A percentile compares a stretch with the other conserved stretches of the same genome.
These are phyloP conservation scores for Poicephalus gulielmi DNA, from an alignment of 2,113 vertebrate species.

Conservation along the genomic window DNA sequence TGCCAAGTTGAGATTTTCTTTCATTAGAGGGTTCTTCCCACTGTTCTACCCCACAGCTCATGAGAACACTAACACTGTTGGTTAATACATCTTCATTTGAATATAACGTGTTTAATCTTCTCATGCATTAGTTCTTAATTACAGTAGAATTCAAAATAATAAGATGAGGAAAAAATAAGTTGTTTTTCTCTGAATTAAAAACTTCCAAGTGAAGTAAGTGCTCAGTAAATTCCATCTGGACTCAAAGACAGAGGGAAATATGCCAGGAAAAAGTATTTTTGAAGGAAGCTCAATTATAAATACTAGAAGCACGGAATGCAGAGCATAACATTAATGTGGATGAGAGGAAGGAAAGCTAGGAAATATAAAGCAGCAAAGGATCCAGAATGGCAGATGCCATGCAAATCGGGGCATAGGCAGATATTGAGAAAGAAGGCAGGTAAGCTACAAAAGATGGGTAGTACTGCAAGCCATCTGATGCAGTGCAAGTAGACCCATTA, in stretches of 20 bases:
- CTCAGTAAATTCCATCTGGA: constrained; percentile 33
- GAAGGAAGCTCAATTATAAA: constrained; percentile 1
- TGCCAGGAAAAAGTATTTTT: constrained; percentile 10
- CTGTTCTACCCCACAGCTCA: background rate
- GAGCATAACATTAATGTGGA: background rate
- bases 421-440: background rate
- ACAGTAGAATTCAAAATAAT: constrained; percentile 8
- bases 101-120: constrained; percentile 2
- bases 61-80: background rate
- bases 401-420: background rate
- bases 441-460: background rate
- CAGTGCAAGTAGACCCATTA: background rate
- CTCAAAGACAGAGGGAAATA: background rate
- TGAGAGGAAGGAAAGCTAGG: background rate
- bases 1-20: background rate
- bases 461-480: background rate
- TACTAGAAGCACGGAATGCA: background rate
- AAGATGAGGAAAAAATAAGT: background rate
- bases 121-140: constrained; percentile 16
- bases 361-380: background rate
- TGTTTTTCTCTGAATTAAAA: constrained; percentile 42
- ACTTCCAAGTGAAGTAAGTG: background rate
- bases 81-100: constrained; percentile 5
- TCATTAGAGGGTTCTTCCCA: background rate
- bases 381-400: background rate